Base-by-base conservation (phyloP, 1,140 invertebrate genomes). In the Cotesia typhae region DNA sequence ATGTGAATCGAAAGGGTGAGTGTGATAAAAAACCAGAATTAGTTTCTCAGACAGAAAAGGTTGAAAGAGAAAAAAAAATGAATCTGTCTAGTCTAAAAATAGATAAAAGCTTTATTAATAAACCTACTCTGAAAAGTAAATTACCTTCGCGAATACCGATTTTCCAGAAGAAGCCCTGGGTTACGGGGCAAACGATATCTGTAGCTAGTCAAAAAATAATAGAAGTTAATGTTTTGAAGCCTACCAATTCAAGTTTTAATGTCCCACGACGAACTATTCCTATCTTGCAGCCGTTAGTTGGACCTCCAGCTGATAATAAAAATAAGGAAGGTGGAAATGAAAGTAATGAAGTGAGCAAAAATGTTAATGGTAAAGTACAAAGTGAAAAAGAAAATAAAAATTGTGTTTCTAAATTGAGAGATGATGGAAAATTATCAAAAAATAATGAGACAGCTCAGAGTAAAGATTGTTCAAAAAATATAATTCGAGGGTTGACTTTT, bases 81-180 rank as follows among this genome's bases (percentile, higher is more conserved):
- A 47, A 10, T 47, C 5, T 47, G 6, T 47, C 41, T 47, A 47
- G 4, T 47, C 41, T 10, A 10, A 47, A 47, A 55, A 59, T 20
- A 59, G 57, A 28, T 20, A 59, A 59, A 20, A n/a, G 28, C 4
- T 7, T 14, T 14, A 53, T 53, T 35, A 67, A 12, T 57, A 41
- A 66, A 10, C 41, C 41, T 47, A 47, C 41, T 7, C 37, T 9
- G 37, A 77, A 80, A 72, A 61, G 4, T 35, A 73, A 61, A 67
- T 77, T 76, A 38, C 74, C 80, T 1, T 85, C 84, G 1, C 83
- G 77, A 68, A 85, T 85, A 60, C 83, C 84, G 4, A 73, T 85
- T 9, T 77, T 82, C 55, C 80, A 75, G 28, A 79, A 76, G 47
- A 72, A 69, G 53, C 67, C 9, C 9, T 74, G 71, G 70, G 61